phyloP scores from a whole-genome alignment of 2,888 invertebrate genomes.

The Drosophila infuscata region DNA sequence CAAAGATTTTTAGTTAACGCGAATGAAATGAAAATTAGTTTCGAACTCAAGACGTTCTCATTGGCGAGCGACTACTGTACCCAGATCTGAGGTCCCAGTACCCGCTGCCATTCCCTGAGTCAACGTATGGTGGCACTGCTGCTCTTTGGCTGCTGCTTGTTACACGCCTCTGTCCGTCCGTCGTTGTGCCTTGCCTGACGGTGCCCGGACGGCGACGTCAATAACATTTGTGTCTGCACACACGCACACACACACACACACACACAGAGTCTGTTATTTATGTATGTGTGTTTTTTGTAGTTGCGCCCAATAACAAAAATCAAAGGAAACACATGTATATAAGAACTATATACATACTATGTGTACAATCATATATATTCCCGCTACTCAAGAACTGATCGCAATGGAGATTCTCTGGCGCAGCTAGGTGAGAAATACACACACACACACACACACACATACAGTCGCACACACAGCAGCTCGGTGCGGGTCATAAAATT shows the following conservation, averaged over 20 bases:
- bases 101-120: slow-evolving; percentile 23
- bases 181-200: slow-evolving; percentile 50
- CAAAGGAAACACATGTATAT: slow-evolving; percentile 45
- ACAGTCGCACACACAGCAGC: slow-evolving; percentile 16
- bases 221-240: slow-evolving; percentile 73
- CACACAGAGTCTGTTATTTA: slow-evolving; percentile 2
- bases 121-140: slow-evolving; percentile 38
- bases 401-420: slow-evolving; percentile 33
- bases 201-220: slow-evolving; percentile 67
- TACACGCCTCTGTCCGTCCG: slow-evolving; percentile 15
- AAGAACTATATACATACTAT: slow-evolving; percentile 19
- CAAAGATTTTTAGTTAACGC: too few species aligned
- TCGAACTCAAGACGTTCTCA: neutral
- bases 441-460: neutral
- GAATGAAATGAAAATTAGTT: neutral
- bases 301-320: slow-evolving; percentile 35
- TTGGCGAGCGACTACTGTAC: slow-evolving; percentile 3
- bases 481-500: slow-evolving; percentile 44
- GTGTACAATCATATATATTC: slow-evolving; percentile 13
- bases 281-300: slow-evolving; percentile 14
- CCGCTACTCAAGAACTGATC: slow-evolving; percentile 11
- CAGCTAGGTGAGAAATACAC: slow-evolving; percentile 65
- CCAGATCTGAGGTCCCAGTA: neutral
- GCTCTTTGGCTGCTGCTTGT: slow-evolving; percentile 21
- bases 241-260: slow-evolving; percentile 42